Percentiles rank a stretch among this genome's conserved stretches.
These are phyloP conservation scores for Lissocephala sabroskyi DNA, from an alignment of 2,888 invertebrate genomes.

Conservation along the genomic window DNA sequence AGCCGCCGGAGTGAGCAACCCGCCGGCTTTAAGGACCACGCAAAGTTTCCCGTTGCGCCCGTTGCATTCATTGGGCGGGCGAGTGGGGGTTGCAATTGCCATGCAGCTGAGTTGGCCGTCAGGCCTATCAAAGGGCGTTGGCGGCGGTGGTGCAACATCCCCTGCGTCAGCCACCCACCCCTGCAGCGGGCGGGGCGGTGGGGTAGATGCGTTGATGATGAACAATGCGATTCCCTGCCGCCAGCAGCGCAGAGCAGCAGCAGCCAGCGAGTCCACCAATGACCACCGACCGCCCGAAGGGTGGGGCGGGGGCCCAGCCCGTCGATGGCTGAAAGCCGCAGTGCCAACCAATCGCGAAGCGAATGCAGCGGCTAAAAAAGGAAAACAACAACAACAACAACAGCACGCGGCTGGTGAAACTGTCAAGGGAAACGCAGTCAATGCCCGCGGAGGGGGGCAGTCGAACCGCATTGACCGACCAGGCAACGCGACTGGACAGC, in stretches of 20 bases:
- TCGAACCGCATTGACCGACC: background rate
- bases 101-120: background rate
- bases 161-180: too few species aligned
- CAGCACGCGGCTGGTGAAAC: background rate
- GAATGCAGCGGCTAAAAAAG: slow-evolving; percentile 55
- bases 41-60: background rate
- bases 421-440: background rate
- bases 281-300: background rate
- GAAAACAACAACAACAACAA: slow-evolving; percentile 18
- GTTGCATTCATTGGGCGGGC: slow-evolving; percentile 3
- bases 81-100: background rate
- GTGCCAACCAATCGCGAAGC: slow-evolving; percentile 50
- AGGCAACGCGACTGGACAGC: background rate
- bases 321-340: slow-evolving; percentile 48
- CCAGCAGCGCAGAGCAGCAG: background rate
- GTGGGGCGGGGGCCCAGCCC: slow-evolving; percentile 18
- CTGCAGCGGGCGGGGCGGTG: background rate
- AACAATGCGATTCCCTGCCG: background rate
- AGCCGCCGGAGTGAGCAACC: too few species aligned
- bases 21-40: too few species aligned
- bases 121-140: slow-evolving; percentile 2
- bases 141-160: too few species aligned
- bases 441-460: background rate
- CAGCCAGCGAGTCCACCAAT: slow-evolving; percentile 2
- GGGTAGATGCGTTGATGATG: background rate